phyloP scores from a whole-genome alignment of 92 coral and sea anemone genomes.

The Bergia sp. region DNA sequence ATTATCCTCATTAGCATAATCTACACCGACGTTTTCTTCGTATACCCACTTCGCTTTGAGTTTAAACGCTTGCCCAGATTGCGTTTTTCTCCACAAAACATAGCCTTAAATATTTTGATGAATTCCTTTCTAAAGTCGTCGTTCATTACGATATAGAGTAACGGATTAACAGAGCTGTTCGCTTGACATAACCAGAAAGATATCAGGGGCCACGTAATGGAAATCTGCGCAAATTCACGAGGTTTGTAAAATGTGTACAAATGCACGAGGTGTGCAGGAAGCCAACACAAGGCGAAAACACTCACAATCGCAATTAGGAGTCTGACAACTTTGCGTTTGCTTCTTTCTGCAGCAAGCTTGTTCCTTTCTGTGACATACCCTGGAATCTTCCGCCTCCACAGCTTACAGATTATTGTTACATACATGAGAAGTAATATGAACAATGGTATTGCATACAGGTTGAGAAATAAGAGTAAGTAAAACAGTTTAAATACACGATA shows the following conservation, averaged over 20 bases:
- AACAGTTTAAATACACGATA: neutral
- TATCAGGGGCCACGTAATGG: neutral
- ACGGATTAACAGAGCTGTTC: slow-evolving; percentile 30
- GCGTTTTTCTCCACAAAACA: neutral
- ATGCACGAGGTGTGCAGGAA: slow-evolving; percentile 30
- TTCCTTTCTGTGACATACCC: slow-evolving; percentile 2
- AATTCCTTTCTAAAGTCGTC: slow-evolving; percentile 36
- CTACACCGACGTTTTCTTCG: neutral
- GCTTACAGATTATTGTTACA: slow-evolving; percentile 9
- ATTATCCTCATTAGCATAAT: neutral
- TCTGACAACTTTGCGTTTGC: slow-evolving; percentile 30
- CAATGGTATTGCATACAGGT: slow-evolving; percentile 23
- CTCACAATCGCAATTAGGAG: slow-evolving; percentile 12
- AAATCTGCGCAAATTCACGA: neutral
- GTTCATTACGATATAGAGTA: slow-evolving; percentile 25
- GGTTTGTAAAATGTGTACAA: neutral
- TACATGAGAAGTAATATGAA: slow-evolving; percentile 2
- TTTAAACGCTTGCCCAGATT: neutral
- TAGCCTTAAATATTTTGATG: neutral
- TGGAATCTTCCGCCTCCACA: slow-evolving; percentile 28
- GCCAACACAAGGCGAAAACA: slow-evolving; percentile 34
- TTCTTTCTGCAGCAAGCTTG: slow-evolving; percentile 12
- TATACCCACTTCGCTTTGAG: neutral
- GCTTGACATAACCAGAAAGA: slow-evolving; percentile 37
- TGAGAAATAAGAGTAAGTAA: neutral